These are phyloP conservation scores for Chaetodon trifascialis DNA, from an alignment of 2,113 vertebrate species.

Conservation along the genomic window DNA sequence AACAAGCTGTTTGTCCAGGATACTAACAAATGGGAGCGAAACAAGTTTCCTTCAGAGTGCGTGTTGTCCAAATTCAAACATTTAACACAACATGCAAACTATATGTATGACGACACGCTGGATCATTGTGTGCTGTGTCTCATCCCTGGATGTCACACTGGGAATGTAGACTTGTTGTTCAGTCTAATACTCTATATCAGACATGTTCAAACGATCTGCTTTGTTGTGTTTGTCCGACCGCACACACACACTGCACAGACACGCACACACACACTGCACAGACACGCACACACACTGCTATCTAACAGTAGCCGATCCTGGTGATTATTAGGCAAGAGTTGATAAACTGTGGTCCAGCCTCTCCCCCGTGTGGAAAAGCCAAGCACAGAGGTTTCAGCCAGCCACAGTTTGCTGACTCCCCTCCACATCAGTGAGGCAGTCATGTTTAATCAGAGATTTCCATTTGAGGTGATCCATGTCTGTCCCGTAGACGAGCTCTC, in stretches of 20 bases:
- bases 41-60: background rate
- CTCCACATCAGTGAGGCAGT: background rate
- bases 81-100: background rate
- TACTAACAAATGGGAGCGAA: background rate
- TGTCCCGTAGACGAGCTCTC: background rate
- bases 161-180: background rate
- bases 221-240: background rate
- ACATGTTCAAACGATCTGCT: background rate
- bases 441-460: slow-evolving; percentile 15
- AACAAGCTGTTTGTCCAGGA: background rate
- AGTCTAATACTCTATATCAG: background rate
- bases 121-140: background rate
- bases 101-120: no score
- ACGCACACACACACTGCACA: background rate
- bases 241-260: background rate
- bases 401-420: background rate
- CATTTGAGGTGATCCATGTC: background rate
- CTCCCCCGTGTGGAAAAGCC: slow-evolving; percentile 77
- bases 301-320: slow-evolving; percentile 45
- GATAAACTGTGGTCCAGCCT: slow-evolving; percentile 65
- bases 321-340: slow-evolving; percentile 47
- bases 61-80: background rate
- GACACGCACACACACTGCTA: slow-evolving; percentile 2
- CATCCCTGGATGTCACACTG: background rate
- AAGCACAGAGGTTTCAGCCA: slow-evolving; percentile 41